Evolutionary conservation across 2,797 vertebrate genomes (phyloP), one percentile per base, ranked within the genome.

Genomic region (Parauchenoglanis ngamensis): DNA sequence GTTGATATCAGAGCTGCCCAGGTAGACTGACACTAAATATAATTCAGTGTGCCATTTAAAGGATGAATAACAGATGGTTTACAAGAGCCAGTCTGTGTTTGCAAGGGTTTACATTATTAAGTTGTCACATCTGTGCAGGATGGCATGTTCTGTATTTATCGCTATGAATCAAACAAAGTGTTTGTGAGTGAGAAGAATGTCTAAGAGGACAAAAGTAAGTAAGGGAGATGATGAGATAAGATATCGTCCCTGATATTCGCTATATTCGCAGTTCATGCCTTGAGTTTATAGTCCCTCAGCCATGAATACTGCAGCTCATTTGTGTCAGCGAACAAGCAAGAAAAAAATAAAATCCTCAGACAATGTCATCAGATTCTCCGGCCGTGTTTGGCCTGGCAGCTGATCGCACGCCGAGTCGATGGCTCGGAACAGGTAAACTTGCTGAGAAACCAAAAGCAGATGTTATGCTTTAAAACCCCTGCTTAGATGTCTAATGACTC

Each of bases 81-180:
- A 92, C 87, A 92, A 91, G 93, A 93, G 85, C 86, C 78, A 72
- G 84, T 78, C 86, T 92, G 91, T 92, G 91, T 92, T 93, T 90
- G 90, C 90, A 92, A 89, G 90, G 77, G 87, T 91, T 93, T 93
- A 90, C 88, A 83, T 94, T 94, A 94, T 94, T 94, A 94, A 93
- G 94, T 92, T 92, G 92, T 92, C 93, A 93, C 93, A 92, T 94
- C 92, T 94, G 92, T 91, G 91, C 89, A 83, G 88, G 88, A 86
- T 91, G 88, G 84, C 87, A 91, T 89, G 86, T 92, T 88, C 84
- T 91, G 91, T 90, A 89, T 84, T 82, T 90, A 88, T 87, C 89
- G 83, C 73, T 87, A 89, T 87, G 90, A 91, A 92, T 94, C 89
- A 94, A 92, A 92, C 88, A 78, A 91, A 91, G 88, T 73, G 59